Conservation (phyloP, 2,113 vertebrate genomes). For the Mystacornis crossleyi region DNA sequence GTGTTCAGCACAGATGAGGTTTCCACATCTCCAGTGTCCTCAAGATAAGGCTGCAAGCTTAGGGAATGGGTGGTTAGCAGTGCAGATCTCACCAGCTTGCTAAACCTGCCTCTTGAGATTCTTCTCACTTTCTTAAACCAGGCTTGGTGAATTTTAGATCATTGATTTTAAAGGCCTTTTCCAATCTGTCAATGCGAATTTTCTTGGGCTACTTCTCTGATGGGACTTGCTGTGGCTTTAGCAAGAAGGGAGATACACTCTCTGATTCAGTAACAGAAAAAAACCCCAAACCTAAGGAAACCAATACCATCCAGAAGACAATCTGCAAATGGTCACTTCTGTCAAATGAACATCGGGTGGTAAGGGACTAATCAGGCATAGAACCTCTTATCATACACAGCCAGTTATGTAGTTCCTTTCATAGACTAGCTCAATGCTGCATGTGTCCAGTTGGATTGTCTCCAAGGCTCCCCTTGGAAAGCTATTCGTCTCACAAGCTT, state of each 20-base stretch:
- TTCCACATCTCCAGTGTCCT: not conserved
- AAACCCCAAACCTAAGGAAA: not conserved
- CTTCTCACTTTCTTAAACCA: not conserved
- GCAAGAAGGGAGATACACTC: not conserved
- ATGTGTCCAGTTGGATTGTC: not conserved
- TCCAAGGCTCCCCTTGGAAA: not conserved
- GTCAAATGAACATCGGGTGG: not conserved
- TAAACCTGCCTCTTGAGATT: not conserved
- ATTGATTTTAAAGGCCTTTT: not conserved
- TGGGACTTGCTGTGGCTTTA: not conserved
- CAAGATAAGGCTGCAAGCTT: not conserved
- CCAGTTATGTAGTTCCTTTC: not conserved
- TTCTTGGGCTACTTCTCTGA: not conserved
- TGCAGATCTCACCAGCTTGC: rapidly evolving
- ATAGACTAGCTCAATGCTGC: not conserved
- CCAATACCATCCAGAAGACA: not conserved
- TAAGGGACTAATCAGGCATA: not conserved
- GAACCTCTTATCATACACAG: not conserved
- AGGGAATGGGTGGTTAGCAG: not conserved
- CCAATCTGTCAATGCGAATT: not conserved
- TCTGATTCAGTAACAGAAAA: not conserved
- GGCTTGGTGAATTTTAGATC: not conserved
- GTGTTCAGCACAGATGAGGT: not conserved
- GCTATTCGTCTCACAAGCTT: not conserved
- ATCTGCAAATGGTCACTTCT: not conserved